Evolutionary conservation across 1,140 invertebrate genomes (phyloP).

Genomic region (Atta cephalotes): DNA sequence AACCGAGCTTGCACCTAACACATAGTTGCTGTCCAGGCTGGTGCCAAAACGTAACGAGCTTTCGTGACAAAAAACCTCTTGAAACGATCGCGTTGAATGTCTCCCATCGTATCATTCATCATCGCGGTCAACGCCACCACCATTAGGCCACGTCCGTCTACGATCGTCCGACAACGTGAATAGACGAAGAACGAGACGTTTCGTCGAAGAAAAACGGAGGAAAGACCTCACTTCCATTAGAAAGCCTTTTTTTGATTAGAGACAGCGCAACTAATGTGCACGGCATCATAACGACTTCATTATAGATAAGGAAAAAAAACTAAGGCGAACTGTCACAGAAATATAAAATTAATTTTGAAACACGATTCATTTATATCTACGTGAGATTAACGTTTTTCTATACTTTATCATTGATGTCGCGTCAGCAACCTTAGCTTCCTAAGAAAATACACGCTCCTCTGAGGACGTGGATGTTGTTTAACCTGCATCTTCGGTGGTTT

Average conservation of each 20-base stretch:
- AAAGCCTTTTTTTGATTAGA: conserved; percentile 24
- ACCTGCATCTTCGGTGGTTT: neutral
- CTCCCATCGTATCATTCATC: conserved; percentile 80
- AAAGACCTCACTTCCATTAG: neutral
- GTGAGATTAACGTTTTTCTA: neutral
- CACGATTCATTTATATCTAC: neutral
- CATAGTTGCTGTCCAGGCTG: conserved; percentile 77
- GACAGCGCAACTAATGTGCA: neutral
- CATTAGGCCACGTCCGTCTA: conserved; percentile 64
- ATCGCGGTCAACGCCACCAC: conserved; percentile 69
- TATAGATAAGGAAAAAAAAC: neutral
- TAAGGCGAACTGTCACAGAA: neutral
- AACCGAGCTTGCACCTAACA: conserved; percentile 72
- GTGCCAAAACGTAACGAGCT: conserved; percentile 80
- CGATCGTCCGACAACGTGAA: conserved; percentile 64
- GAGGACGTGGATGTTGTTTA: neutral
- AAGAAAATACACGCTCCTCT: conserved; percentile 3
- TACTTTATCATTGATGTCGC: neutral
- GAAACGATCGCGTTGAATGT: conserved; percentile 74
- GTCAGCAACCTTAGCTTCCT: conserved; percentile 10
- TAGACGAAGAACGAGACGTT: conserved; percentile 32
- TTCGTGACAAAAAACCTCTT: conserved; percentile 77
- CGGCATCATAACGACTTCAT: conserved; percentile 13
- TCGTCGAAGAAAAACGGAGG: conserved; percentile 11
- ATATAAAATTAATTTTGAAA: neutral